Evolutionary conservation across 2,888 invertebrate genomes (phyloP).

Genomic region (Ommatoiulus sabulosus): DNA sequence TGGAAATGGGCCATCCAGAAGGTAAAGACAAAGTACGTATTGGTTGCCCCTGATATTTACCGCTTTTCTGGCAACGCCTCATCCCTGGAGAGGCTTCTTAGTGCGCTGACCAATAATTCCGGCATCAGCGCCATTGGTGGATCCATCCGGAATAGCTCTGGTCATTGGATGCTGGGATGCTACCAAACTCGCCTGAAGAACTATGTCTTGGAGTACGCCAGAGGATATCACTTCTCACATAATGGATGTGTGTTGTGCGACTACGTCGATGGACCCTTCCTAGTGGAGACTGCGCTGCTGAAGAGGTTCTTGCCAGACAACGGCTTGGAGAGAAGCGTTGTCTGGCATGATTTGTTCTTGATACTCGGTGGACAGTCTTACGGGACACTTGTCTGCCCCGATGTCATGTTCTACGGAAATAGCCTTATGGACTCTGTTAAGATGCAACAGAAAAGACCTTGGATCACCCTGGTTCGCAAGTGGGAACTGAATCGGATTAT

Average conservation of each 20-base stretch:
- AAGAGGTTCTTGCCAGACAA: conserved; percentile 61
- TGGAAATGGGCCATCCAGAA: conserved; percentile 45
- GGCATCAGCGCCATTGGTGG: conserved; percentile 63
- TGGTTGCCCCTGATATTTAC: conserved; percentile 48
- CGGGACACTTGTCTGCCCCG: conserved; percentile 64
- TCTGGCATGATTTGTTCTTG: neutral
- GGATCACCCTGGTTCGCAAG: conserved; percentile 56
- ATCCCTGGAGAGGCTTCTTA: conserved; percentile 63
- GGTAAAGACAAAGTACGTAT: conserved; percentile 51
- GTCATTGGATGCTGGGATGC: conserved; percentile 65
- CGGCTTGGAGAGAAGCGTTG: conserved; percentile 60
- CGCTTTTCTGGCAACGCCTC: conserved; percentile 55
- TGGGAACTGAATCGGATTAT: conserved; percentile 57
- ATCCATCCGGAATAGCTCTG: conserved; percentile 62
- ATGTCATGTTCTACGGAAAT: conserved; percentile 64
- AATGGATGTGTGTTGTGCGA: conserved; percentile 65
- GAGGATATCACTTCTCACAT: conserved; percentile 64
- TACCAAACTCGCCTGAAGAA: conserved; percentile 63
- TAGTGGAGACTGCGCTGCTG: conserved; percentile 60
- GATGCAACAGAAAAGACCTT: conserved; percentile 13
- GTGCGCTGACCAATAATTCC: conserved; percentile 61
- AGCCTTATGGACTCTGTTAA: neutral
- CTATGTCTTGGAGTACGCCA: conserved; percentile 63
- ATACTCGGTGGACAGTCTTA: conserved; percentile 56
- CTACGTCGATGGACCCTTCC: conserved; percentile 63